These are phyloP conservation scores for Carcharodon carcharias DNA, from an alignment of 2,797 vertebrate genomes.

Conservation along the genomic window DNA sequence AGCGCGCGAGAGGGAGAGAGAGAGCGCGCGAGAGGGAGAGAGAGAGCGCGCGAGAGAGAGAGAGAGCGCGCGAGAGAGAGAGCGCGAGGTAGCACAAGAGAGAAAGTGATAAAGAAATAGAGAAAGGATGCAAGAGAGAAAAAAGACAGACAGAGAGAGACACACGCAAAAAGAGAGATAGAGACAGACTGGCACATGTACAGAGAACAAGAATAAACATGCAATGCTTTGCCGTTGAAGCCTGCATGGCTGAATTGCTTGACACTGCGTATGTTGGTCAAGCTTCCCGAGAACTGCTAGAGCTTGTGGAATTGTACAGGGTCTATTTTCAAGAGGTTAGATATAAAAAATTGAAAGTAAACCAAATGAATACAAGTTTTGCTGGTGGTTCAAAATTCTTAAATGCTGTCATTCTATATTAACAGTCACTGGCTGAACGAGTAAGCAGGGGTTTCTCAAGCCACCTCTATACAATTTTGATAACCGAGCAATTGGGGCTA, in stretches of 20 bases:
- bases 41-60: too few species aligned
- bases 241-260: neutral
- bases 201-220: neutral
- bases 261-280: neutral
- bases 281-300: neutral
- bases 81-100: too few species aligned
- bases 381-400: neutral
- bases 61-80: too few species aligned
- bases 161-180: too few species aligned
- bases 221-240: neutral
- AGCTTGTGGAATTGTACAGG: neutral
- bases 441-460: neutral
- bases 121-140: too few species aligned
- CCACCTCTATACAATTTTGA: neutral
- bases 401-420: neutral
- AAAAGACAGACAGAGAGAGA: neutral
- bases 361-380: neutral
- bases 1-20: too few species aligned
- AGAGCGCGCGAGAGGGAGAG: too few species aligned
- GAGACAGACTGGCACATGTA: too few species aligned
- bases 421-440: neutral
- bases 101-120: too few species aligned
- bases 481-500: neutral
- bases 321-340: neutral
- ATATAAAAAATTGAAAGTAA: neutral